These are phyloP conservation scores for Anisognathus igniventris DNA, from an alignment of 2,797 vertebrate genomes.

Conservation along the genomic window DNA sequence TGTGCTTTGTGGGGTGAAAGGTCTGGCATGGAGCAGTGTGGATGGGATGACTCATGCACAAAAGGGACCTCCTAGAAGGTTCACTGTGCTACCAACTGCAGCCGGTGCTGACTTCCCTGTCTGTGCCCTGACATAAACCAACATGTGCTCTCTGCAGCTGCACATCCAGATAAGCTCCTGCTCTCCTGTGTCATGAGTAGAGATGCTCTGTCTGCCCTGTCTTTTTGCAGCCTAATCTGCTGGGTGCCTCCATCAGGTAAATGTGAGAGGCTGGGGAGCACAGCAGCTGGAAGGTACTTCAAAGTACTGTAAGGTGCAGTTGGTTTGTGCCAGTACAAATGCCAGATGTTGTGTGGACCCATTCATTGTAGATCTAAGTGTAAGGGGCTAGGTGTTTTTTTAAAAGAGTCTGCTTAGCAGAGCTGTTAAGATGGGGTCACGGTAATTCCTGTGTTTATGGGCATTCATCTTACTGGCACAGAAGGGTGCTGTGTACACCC, in stretches of 20 bases:
- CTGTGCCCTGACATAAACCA: background rate
- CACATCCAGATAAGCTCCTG: background rate
- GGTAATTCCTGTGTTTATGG: background rate
- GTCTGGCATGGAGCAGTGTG: background rate
- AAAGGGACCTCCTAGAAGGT: slow-evolving; percentile 15
- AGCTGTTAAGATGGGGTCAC: background rate
- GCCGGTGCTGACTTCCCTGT: background rate
- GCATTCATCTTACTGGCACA: background rate
- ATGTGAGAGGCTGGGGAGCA: background rate
- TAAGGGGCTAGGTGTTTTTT: background rate
- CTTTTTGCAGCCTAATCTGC: background rate
- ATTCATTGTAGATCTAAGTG: background rate
- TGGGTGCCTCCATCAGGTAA: background rate
- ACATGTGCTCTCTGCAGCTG: background rate
- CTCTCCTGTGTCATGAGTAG: background rate
- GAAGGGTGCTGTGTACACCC: background rate
- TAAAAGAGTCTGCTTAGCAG: background rate
- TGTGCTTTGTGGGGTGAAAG: background rate
- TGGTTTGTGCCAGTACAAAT: background rate
- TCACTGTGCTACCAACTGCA: slow-evolving; percentile 1
- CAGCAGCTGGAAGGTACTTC: background rate
- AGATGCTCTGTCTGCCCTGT: background rate
- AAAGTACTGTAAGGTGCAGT: background rate
- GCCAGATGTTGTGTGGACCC: background rate
- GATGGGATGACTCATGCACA: background rate